phyloP scores from a whole-genome alignment of 2,797 vertebrate species.

The Gobionotothen gibberifrons region DNA sequence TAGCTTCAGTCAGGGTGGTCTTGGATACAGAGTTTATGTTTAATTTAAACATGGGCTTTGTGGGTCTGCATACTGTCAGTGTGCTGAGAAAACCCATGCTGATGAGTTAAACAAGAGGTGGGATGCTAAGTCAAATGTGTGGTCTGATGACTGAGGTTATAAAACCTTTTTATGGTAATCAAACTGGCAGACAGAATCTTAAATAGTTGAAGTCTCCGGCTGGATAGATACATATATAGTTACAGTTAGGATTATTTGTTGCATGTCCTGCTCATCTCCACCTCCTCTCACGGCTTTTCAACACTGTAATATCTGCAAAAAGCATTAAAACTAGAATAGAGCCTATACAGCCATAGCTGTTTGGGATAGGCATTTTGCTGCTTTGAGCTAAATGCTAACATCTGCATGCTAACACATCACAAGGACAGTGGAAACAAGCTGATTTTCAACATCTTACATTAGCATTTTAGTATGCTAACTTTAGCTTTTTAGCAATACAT shows the following conservation, averaged over 20 bases:
- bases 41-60: conserved; percentile 65
- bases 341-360: not conserved
- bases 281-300: not conserved
- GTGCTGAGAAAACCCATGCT: conserved; percentile 43
- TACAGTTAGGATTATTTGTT: not conserved
- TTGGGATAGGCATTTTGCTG: not conserved
- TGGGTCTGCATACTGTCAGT: conserved; percentile 61
- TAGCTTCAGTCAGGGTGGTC: conserved; percentile 71
- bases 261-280: not conserved
- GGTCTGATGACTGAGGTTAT: conserved; percentile 7
- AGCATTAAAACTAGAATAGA: not conserved
- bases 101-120: conserved; percentile 40
- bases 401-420: too few species aligned
- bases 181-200: conserved; percentile 9
- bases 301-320: not conserved
- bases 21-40: conserved; percentile 63
- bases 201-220: not conserved
- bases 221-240: not conserved
- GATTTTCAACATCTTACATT: not conserved
- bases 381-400: too few species aligned
- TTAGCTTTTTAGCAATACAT: not conserved
- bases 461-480: not conserved
- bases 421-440: not conserved
- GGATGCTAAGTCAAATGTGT: conserved; percentile 7
- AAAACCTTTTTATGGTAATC: conserved; percentile 7